Evolutionary conservation across 2,797 vertebrate genomes (phyloP).

Genomic region (Pseudomugil gertrudae): DNA sequence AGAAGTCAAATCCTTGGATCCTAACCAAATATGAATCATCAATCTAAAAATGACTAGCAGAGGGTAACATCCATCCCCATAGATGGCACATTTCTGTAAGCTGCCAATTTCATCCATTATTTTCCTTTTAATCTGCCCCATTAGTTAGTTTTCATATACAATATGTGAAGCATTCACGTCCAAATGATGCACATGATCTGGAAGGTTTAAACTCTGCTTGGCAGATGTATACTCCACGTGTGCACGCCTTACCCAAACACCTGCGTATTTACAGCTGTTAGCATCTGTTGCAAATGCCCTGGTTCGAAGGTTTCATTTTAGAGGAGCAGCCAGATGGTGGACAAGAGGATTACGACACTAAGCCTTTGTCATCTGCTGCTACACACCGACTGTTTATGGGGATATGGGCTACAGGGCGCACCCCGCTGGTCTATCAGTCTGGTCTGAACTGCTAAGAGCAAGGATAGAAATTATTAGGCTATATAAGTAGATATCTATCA

Average conservation of each 20-base stretch:
- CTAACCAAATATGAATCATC: constrained; percentile 58
- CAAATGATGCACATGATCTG: constrained; percentile 35
- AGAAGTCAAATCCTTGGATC: constrained; percentile 37
- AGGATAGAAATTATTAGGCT: constrained; percentile 13
- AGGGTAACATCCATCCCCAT: constrained; percentile 53
- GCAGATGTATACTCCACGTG: constrained; percentile 43
- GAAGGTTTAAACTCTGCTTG: constrained; percentile 28
- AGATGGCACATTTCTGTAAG: constrained; percentile 51
- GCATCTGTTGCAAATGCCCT: constrained; percentile 74
- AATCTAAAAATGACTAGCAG: constrained; percentile 64
- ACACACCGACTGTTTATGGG: constrained; percentile 59
- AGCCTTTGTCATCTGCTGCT: constrained; percentile 84
- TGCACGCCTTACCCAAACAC: constrained; percentile 58
- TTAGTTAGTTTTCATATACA: constrained; percentile 24
- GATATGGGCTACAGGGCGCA: constrained; percentile 60
- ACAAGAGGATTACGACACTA: constrained; percentile 85
- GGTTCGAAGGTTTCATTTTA: constrained; percentile 80
- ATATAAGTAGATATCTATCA: constrained; percentile 9
- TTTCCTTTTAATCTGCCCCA: constrained; percentile 58
- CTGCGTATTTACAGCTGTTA: constrained; percentile 79
- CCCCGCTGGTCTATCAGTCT: constrained; percentile 32
- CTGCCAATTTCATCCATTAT: constrained; percentile 57
- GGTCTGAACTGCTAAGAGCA: constrained; percentile 14
- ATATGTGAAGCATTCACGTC: constrained; percentile 31
- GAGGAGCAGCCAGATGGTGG: constrained; percentile 81